A percentile compares a stretch with the other conserved stretches of the same genome.
Evolutionary conservation across 2,888 invertebrate species (phyloP).

Genomic region (Thalpophila matura): DNA sequence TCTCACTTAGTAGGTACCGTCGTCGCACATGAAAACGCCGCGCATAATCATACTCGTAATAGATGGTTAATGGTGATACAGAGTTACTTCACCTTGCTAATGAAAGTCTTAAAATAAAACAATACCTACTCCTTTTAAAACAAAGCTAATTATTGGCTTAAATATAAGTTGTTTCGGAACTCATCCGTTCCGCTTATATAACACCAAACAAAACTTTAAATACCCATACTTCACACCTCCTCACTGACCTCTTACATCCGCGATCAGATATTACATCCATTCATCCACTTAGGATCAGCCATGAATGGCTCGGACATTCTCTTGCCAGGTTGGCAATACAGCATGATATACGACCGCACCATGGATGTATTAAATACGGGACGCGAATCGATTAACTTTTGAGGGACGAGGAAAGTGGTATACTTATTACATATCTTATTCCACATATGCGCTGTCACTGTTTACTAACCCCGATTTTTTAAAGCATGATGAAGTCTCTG

Average conservation of each 20-base stretch:
- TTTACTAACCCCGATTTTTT: too few relatives aligned
- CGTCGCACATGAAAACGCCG: too few relatives aligned
- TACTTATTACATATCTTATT: too few relatives aligned
- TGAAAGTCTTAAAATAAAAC: slow-evolving; percentile 24
- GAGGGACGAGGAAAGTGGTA: too few relatives aligned
- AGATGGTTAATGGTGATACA: too few relatives aligned
- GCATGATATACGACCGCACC: slow-evolving; percentile 57
- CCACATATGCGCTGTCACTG: too few relatives aligned
- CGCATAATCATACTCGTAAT: too few relatives aligned
- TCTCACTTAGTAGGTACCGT: too few relatives aligned
- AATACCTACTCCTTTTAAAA: slow-evolving; percentile 19
- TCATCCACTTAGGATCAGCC: slow-evolving; percentile 53
- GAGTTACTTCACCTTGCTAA: too few relatives aligned
- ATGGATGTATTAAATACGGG: too few relatives aligned
- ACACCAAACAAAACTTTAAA: slow-evolving; percentile 23
- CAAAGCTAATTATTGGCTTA: slow-evolving; percentile 29
- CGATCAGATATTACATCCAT: slow-evolving; percentile 41
- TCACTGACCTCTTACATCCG: slow-evolving; percentile 36
- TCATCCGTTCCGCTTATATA: slow-evolving; percentile 43
- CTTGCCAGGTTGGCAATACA: slow-evolving; percentile 60
- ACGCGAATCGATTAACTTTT: too few relatives aligned
- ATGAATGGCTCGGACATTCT: slow-evolving; percentile 56
- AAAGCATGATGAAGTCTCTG: too few relatives aligned
- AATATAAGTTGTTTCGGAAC: slow-evolving; percentile 24
- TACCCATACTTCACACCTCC: slow-evolving; percentile 33